Base-by-base conservation (phyloP, 2,797 vertebrate species). In the Poecilia wingei region DNA sequence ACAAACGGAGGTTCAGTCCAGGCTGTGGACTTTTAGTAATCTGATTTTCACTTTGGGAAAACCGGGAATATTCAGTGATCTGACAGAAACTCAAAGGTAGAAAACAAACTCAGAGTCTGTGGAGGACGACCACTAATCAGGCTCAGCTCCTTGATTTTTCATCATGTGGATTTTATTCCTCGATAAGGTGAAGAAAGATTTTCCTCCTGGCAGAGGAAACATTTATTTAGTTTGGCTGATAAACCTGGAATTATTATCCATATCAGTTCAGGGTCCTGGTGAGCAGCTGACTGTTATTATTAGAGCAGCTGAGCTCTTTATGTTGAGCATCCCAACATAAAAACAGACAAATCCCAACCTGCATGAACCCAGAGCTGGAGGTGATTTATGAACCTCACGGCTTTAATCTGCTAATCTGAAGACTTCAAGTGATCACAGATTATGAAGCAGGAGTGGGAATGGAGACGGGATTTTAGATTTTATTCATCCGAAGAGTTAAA, bases 21-120 rank as follows among this genome's bases (percentile, higher is more conserved):
- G 39, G 76, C 28, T 59, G 81, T 79, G 66, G 81, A 79, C 59
- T 28, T 81, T 81, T n/a, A 45, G 5, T 6, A 7, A 45, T 45
- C 25, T 6, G 7, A 45, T 45, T 70, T 12, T 22, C 59, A 43
- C 61, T 80, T 71, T 74, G 1, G 3, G 41, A 45, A 49, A 49
- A 43, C 64, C 41, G 57, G 41, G 64, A 74, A 78, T 74, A 75
- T 45, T 75, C 22, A 59, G 3, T 9, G 25, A 75, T 31, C 12
- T 5, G 16, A n/a, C 22, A n/a, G 51, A 74, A 10, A 20, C 7
- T 7, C 47, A 36, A 31, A 68, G 59, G n/a, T 69, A 39, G 31
- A 28, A 73, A n/a, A 36, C 3, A 31, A 53, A 53, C 39, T 79
- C 9, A 75, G 72, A 47, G 49, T 41, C 49, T 59, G 51, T 51